These are phyloP conservation scores for Varanus salvator DNA, from an alignment of 2,113 vertebrate species.

Conservation along the genomic window DNA sequence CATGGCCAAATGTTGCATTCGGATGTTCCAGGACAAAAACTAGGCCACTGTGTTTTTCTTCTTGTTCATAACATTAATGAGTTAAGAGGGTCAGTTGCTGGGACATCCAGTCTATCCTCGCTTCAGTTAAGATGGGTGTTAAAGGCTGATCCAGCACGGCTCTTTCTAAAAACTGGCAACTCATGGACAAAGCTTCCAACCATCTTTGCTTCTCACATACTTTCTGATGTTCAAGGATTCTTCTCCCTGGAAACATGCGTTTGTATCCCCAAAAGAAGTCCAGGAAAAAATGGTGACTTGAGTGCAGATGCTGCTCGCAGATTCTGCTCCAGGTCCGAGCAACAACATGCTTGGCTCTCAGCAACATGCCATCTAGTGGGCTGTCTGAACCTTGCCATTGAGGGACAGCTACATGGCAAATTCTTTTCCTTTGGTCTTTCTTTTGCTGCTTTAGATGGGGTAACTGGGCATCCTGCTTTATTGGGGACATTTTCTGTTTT, in stretches of 20 bases:
- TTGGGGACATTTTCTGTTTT: too few relatives aligned
- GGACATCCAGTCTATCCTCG: background rate
- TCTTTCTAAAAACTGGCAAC: background rate
- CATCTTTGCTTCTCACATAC: background rate
- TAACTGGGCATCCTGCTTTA: too few relatives aligned
- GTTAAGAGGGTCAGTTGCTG: background rate
- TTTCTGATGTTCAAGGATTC: background rate
- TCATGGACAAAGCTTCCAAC: background rate
- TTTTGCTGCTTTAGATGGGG: background rate
- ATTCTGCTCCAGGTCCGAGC: background rate
- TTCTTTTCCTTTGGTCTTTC: background rate
- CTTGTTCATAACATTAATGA: background rate
- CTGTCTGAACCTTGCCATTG: background rate
- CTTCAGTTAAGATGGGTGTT: background rate
- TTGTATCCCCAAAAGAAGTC: background rate
- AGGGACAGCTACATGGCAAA: background rate
- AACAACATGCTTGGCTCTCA: too few relatives aligned
- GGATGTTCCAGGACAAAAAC: constrained; percentile 28
- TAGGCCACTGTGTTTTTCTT: background rate
- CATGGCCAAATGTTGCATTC: constrained; percentile 28
- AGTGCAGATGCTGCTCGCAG: background rate
- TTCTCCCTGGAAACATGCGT: too few relatives aligned
- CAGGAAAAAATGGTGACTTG: background rate
- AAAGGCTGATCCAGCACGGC: background rate
- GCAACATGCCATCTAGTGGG: too few relatives aligned